Base-by-base conservation (phyloP, 2,888 invertebrate species). In the Plutella xylostella region DNA sequence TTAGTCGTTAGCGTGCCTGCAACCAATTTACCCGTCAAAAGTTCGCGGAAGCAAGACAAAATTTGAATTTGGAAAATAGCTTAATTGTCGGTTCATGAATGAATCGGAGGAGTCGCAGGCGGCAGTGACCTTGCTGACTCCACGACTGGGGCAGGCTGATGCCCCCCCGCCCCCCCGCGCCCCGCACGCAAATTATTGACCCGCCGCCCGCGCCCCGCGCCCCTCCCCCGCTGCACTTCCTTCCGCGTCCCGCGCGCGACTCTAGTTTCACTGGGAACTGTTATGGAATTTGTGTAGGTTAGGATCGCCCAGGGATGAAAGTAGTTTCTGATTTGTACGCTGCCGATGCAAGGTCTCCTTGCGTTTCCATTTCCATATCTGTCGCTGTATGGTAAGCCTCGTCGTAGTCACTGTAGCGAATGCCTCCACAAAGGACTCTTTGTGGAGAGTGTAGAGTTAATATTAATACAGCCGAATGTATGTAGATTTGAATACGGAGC, bases 81-180 rank as follows among this genome's bases (percentile, higher is more conserved):
- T 12, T 38, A 30, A 39, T 43, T 43, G 28, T 33, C n/a, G 34
- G 48, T 50, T 62, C 68, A 74, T 76, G 76, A 76, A 76, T 76
- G 76, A 58, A 61, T 11, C 4, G n/a, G 6, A 31, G 20, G 19
- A 20, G 31, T 66, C 70, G 70, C 69, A 70, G 62, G 58, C 74
- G 75, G 65, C 75, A 75, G 70, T 75, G 76, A 77, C 76, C 76
- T 76, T 76, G 76, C 61, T 60, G 62, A 53, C 61, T 60, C 62
- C 60, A 60, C 66, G 61, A 55, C 64, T 60, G 63, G 65, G 61
- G 58, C 66, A 64, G 72, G 74, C 69, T 73, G 68, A 70, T 72
- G 73, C 74, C 64, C 65, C 53, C 55, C 59, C 54, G 47, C 51
- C 43, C 52, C 48, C 55, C 55, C 22, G 30, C 28, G 25, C 21